phyloP scores from a whole-genome alignment of 1,140 invertebrate genomes.

The Cyphomyrmex costatus region DNA sequence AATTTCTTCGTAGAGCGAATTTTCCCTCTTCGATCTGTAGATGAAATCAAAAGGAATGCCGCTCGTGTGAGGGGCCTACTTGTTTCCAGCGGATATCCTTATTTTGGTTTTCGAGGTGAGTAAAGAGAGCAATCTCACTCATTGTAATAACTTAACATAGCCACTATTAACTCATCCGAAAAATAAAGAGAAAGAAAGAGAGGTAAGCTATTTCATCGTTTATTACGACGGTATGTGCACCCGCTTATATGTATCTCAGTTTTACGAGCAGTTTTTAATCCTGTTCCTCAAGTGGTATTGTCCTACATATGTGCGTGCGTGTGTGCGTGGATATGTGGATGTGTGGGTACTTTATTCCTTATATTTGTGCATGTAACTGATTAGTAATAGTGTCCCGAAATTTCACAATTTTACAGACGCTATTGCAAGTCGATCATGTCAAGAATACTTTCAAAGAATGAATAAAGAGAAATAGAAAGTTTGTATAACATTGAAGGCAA shows the following conservation, averaged over 20 bases:
- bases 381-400: conserved; percentile 1
- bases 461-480: no score
- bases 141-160: conserved; percentile 56
- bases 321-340: not conserved
- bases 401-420: not conserved
- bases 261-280: conserved; percentile 81
- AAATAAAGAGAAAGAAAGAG: conserved; percentile 58
- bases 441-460: conserved; percentile 8
- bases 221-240: conserved; percentile 44
- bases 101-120: conserved; percentile 85
- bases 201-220: conserved; percentile 61
- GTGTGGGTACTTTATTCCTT: conserved; percentile 27
- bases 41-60: conserved; percentile 84
- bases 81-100: conserved; percentile 84
- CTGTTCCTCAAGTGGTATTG: conserved; percentile 36
- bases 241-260: conserved; percentile 69
- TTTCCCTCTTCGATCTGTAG: conserved; percentile 80
- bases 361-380: conserved; percentile 52
- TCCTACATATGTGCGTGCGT: not conserved
- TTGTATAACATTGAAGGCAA: not conserved
- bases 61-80: conserved; percentile 81
- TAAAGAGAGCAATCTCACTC: conserved; percentile 82
- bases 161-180: conserved; percentile 67
- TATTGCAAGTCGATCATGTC: not conserved
- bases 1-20: conserved; percentile 83